A percentile compares a stretch with the other conserved stretches of the same genome.
These are phyloP conservation scores for Panthera tigris DNA, from an alignment of 2,113 vertebrate genomes.

Conservation along the genomic window DNA sequence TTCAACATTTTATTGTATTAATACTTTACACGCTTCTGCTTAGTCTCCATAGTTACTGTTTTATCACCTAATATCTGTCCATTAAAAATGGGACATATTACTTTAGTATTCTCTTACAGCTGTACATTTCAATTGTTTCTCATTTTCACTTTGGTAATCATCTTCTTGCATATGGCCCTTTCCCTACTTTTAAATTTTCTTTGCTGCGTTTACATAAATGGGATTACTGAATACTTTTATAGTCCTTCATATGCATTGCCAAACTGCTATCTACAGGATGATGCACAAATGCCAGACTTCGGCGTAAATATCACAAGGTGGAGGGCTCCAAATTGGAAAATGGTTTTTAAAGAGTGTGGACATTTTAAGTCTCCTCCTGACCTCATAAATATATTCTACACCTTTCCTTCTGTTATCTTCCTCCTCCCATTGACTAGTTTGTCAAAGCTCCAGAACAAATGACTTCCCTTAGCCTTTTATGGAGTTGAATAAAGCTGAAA, in stretches of 20 bases:
- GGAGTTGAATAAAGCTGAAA: neutral
- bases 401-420: neutral
- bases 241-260: neutral
- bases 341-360: neutral
- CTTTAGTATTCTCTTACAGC: neutral
- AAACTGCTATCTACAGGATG: neutral
- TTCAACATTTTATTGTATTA: neutral
- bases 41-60: neutral
- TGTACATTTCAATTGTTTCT: neutral
- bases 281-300: neutral
- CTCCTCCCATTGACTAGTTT: neutral
- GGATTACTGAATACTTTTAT: neutral
- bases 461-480: neutral
- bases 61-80: neutral
- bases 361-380: neutral
- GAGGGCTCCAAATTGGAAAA: neutral
- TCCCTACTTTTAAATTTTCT: neutral
- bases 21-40: neutral
- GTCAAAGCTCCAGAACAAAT: neutral
- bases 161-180: neutral
- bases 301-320: neutral
- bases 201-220: neutral
- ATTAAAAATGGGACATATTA: neutral
- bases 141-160: conserved; percentile 9
- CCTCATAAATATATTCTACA: neutral